phyloP scores from a whole-genome alignment of 2,888 invertebrate genomes.

The Megalurothrips usitatus region DNA sequence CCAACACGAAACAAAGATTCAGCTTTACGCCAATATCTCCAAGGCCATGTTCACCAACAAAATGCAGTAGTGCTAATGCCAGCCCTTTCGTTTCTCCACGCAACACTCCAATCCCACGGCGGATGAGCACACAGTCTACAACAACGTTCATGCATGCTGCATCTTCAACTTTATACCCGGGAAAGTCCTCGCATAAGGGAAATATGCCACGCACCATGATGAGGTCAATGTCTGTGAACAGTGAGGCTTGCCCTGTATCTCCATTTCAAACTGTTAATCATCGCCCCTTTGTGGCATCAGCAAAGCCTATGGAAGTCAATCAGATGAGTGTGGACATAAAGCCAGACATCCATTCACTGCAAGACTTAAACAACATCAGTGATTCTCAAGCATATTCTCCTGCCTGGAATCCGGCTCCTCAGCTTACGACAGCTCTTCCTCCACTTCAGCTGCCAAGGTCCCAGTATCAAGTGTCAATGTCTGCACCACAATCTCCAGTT shows the following conservation, averaged over 20 bases:
- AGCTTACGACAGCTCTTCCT: slow-evolving; percentile 15
- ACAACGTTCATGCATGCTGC: neutral
- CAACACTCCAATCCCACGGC: slow-evolving; percentile 41
- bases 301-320: neutral
- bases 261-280: neutral
- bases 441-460: slow-evolving; percentile 29
- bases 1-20: slow-evolving; percentile 44
- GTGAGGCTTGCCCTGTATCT: neutral
- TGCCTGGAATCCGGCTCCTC: neutral
- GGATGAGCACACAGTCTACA: neutral
- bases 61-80: slow-evolving; percentile 42
- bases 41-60: slow-evolving; percentile 39
- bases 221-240: slow-evolving; percentile 12
- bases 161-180: neutral
- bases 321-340: neutral
- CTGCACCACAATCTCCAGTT: slow-evolving; percentile 36
- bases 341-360: neutral
- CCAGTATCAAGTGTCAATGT: slow-evolving; percentile 31
- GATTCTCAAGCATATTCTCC: neutral
- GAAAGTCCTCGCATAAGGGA: neutral
- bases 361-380: neutral
- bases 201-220: neutral
- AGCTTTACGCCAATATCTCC: slow-evolving; percentile 46
- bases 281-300: neutral
- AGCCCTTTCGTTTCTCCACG: slow-evolving; percentile 46